phyloP scores from a whole-genome alignment of 2,797 vertebrate genomes.

The Lerista edwardsae region DNA sequence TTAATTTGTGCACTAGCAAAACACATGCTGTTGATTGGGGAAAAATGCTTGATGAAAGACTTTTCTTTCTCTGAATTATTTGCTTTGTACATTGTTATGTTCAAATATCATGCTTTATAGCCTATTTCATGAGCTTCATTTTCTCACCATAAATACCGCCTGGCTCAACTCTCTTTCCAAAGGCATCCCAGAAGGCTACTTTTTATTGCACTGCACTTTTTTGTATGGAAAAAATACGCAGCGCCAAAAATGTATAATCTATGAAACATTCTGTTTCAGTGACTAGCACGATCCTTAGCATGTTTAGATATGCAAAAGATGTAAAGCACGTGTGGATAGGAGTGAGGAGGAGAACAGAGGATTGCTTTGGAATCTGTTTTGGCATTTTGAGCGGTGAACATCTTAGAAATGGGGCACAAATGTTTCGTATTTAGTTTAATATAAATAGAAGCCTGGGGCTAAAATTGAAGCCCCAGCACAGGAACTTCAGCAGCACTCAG shows the following conservation, averaged over 20 bases:
- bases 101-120: conserved; percentile 59
- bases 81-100: conserved; percentile 46
- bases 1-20: conserved; percentile 71
- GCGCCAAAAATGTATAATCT: background rate
- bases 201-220: background rate
- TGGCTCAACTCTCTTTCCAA: conserved; percentile 17
- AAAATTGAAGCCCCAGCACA: conserved; percentile 46
- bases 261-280: background rate
- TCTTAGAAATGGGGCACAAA: conserved; percentile 33
- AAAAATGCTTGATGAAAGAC: conserved; percentile 55
- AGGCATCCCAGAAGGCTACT: background rate
- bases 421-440: conserved; percentile 44
- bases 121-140: conserved; percentile 30
- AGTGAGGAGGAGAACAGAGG: background rate
- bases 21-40: conserved; percentile 51
- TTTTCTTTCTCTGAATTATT: conserved; percentile 61
- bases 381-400: conserved; percentile 48
- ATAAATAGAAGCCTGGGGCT: conserved; percentile 30
- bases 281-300: background rate
- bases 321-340: background rate
- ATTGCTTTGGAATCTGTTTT: conserved; percentile 7
- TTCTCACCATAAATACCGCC: conserved; percentile 32
- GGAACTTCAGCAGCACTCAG: background rate
- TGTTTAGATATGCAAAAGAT: background rate
- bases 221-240: conserved; percentile 8